A percentile compares a stretch with the other conserved stretches of the same genome.
Evolutionary conservation across 2,888 invertebrate species (phyloP).

Genomic region (Cephus sareptanus): DNA sequence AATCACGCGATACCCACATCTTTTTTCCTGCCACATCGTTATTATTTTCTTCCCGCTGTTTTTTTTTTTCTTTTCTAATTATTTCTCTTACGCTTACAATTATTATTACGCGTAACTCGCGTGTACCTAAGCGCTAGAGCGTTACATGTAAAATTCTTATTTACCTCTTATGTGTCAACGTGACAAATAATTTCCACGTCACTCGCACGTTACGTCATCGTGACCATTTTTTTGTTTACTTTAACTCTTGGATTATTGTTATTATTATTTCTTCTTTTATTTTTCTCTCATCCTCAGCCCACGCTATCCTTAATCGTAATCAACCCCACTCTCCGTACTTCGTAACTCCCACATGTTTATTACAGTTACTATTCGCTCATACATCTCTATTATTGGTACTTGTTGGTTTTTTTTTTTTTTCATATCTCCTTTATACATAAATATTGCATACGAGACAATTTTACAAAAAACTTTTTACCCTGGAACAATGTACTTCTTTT

Average conservation of each 20-base stretch:
- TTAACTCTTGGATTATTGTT: not conserved
- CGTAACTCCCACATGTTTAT: not conserved
- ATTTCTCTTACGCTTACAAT: conserved; percentile 10
- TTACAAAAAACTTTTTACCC: conserved; percentile 54
- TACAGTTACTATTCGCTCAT: conserved; percentile 11
- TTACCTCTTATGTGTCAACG: not conserved
- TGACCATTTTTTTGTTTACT: not conserved
- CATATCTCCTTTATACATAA: conserved; percentile 44
- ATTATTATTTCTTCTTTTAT: conserved; percentile 12
- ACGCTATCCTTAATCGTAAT: not conserved
- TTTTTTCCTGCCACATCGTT: conserved; percentile 8
- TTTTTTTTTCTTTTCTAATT: conserved; percentile 12
- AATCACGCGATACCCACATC: not conserved
- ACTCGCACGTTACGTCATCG: not conserved
- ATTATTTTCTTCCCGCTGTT: conserved; percentile 12
- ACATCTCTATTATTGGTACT: conserved; percentile 1
- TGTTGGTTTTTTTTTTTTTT: conserved; percentile 11
- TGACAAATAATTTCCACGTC: not conserved
- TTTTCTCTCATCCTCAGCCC: conserved; percentile 9
- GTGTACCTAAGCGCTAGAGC: not conserved
- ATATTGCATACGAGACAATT: conserved; percentile 58
- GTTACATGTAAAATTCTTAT: not conserved
- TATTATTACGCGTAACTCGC: not conserved
- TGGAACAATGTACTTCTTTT: conserved; percentile 54
- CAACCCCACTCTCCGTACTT: conserved; percentile 11